Evolutionary conservation across 2,888 invertebrate species (phyloP), one percentile per base, ranked within the genome.

Genomic region (Marronus borbonicus): DNA sequence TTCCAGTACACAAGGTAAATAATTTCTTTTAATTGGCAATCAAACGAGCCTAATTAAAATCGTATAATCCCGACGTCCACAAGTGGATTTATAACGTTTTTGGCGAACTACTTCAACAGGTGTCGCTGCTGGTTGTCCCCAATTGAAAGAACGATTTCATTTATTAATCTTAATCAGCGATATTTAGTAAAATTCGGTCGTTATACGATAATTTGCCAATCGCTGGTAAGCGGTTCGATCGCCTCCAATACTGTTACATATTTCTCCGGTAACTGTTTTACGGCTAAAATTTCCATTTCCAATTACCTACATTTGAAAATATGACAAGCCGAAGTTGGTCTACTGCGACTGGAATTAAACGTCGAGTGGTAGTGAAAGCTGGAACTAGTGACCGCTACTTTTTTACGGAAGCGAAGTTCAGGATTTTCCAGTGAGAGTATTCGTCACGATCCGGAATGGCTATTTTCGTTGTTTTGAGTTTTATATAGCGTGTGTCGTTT

Each of bases 301-400:
- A n/a, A 20, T 8, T 8, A 8, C 1, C 44, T 58, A 58, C 55
- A n/a, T 58, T 58, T 58, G 10, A 17, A 58, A 58, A 58, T 58
- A 20, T 20, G 55, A 20, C 44, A 8, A 36, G 44, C 12, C 44
- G 44, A 44, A 8, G 44, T 44, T 44, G 8, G 8, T 8, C 44
- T 12, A 44, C 8, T 44, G 44, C 44, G 39, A 39, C 55, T 55
- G 20, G n/a, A 55, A 55, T 55, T 55, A 55, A 58, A 58, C 20
- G 55, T 58, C 55, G 20, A 58, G 55, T 58, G 55, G 20, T 58
- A 58, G 55, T 58, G 55, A 58, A 58, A 58, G 55, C 55, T 58
- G 55, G 55, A n/a, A 58, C 55, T 58, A 58, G 1, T 12, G 44
- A 44, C 55, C 20, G 17, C 20, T 58, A 20, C 24, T 58, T 58